Evolutionary conservation across 2,113 vertebrate genomes (phyloP), one percentile per base, ranked within the genome.

Genomic region (Engraulis encrasicolus): DNA sequence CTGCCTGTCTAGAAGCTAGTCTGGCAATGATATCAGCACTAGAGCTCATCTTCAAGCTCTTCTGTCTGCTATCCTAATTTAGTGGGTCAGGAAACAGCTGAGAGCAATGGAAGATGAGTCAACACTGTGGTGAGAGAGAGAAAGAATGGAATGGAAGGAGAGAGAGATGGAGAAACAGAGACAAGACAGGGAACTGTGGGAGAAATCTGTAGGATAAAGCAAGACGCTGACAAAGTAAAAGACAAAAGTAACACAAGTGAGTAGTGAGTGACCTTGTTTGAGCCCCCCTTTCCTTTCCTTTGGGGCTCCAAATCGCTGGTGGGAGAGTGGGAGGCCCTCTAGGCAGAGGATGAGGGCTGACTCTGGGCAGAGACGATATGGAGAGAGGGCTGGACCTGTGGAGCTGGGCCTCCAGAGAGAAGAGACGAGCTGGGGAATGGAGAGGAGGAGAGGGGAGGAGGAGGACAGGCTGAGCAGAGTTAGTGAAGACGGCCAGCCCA

Each of bases 401-500:
- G 66, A 34, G 0, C 23, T 34, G 66, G 31, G 66, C 58, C 23
- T 12, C 23, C 58, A n/a, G 50, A 49, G 45, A 27, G 19, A 58
- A 27, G 15, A 36, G n/a, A n/a, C 0, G 18, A 66, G 36, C 34
- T 48, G 79, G 18, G 79, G 23, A 2, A 78, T 20, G n/a, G 14
- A 18, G 36, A 18, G 34, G 78, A 31, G 45, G 49, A 9, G 78
- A 61, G 38, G 6, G 37, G 79, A 34, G 79, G 58, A 17, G 15
- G 23, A 58, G 11, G 34, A 54, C 1, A 80, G 27, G 52, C 50
- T 14, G 83, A 61, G 80, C 71, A 79, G 52, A 48, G 50, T 34
- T 7, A 80, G 61, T 86, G 83, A 86, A 87, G 85, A 82, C 82
- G 89, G 90, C 89, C n/a, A n/a, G n/a, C n/a, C n/a, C 88, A 95